A percentile compares a stretch with the other conserved stretches of the same genome.
phyloP scores from a whole-genome alignment of 2,113 vertebrate genomes.

The Mustela lutreola region DNA sequence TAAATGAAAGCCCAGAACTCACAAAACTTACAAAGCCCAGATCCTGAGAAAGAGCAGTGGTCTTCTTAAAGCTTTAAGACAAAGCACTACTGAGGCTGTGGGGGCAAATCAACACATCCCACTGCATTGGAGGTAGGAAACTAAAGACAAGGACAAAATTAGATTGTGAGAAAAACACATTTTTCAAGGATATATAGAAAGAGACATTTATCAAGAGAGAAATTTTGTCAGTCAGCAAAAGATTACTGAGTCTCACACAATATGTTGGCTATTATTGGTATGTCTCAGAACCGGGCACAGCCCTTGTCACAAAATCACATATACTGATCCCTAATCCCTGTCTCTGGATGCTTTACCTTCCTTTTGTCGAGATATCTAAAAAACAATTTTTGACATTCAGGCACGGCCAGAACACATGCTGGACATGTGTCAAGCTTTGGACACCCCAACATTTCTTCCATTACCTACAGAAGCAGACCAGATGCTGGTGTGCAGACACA shows the following conservation, averaged over 20 bases:
- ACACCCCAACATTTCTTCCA: neutral
- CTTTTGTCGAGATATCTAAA: neutral
- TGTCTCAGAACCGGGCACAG: neutral
- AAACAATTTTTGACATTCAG: neutral
- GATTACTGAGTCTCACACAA: neutral
- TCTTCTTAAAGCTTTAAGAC: neutral
- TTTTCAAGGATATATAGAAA: neutral
- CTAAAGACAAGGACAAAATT: neutral
- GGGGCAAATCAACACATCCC: neutral
- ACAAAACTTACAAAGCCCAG: neutral
- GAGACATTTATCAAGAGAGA: neutral
- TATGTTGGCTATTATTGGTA: accelerated
- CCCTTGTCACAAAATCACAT: neutral
- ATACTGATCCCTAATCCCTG: neutral
- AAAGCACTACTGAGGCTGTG: neutral
- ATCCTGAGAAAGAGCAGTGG: neutral
- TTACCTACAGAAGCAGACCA: neutral
- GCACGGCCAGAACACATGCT: neutral
- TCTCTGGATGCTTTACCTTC: neutral
- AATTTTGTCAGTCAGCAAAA: neutral
- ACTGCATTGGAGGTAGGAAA: neutral
- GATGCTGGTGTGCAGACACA: accelerated
- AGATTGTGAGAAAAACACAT: neutral
- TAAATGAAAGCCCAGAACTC: neutral
- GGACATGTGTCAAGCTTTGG: neutral